phyloP scores from a whole-genome alignment of 2,797 vertebrate genomes.

The Tarsius wallacei region DNA sequence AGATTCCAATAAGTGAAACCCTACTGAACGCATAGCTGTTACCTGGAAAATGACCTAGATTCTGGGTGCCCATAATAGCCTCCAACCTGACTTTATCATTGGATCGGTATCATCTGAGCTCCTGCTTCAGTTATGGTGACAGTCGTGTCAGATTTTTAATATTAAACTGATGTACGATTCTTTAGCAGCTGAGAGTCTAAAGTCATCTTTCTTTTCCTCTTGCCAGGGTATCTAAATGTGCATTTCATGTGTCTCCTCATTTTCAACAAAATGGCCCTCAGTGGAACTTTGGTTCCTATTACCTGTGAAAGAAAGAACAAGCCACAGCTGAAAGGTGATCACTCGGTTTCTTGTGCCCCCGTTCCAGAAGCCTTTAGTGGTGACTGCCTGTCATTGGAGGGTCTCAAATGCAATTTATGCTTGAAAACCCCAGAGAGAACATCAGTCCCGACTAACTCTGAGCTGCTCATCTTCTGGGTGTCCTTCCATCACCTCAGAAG shows the following conservation, averaged over 20 bases:
- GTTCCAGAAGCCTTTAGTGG: not conserved
- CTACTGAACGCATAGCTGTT: not conserved
- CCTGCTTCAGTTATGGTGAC: not conserved
- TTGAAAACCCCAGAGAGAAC: not conserved
- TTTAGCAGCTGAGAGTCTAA: not conserved
- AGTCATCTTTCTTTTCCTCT: not conserved
- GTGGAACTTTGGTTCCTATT: slow-evolving; percentile 1
- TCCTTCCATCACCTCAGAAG: not conserved
- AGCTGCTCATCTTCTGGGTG: not conserved
- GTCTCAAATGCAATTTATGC: not conserved
- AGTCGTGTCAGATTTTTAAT: not conserved
- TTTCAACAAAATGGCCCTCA: not conserved
- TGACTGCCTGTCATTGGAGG: not conserved
- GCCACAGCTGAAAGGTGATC: not conserved
- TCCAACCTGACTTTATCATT: not conserved
- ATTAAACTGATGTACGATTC: not conserved
- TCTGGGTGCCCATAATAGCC: not conserved
- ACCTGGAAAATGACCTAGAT: not conserved
- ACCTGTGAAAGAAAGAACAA: not conserved
- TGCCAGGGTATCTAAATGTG: not conserved
- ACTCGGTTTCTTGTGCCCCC: not conserved
- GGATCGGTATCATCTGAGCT: not conserved
- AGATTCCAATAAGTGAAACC: not conserved
- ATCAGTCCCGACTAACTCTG: not conserved
- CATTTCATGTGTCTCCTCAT: not conserved